Percentiles rank a stretch among this genome's conserved stretches.
Evolutionary conservation across 2,797 vertebrate species (phyloP).

Genomic region (Spea hammondii): DNA sequence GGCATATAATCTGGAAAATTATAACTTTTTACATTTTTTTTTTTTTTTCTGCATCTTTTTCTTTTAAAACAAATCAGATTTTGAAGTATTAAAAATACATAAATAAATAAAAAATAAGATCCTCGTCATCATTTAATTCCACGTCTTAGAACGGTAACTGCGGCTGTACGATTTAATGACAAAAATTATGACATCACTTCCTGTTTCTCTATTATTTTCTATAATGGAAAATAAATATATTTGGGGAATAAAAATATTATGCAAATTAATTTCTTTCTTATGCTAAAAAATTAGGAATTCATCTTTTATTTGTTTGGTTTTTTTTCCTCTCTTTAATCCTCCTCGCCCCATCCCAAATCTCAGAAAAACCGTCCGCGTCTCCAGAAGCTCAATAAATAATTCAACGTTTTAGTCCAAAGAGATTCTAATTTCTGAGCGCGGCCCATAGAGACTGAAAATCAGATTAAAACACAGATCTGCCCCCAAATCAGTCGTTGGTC

Average conservation of each 20-base stretch:
- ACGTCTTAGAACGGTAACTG: too few species aligned
- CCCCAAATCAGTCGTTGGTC: too few species aligned
- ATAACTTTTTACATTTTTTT: too few species aligned
- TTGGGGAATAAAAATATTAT: neutral
- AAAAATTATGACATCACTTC: too few species aligned
- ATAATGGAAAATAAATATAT: neutral
- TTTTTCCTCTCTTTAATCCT: neutral
- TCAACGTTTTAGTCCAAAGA: neutral
- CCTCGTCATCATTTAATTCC: too few species aligned
- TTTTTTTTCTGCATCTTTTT: too few species aligned
- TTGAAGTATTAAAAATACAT: too few species aligned
- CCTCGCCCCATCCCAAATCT: neutral
- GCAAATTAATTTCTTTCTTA: neutral
- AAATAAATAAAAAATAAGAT: too few species aligned
- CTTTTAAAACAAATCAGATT: too few species aligned
- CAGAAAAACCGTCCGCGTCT: neutral
- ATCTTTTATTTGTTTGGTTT: neutral
- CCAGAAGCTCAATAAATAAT: neutral
- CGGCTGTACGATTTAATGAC: too few species aligned
- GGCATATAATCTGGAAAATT: too few species aligned
- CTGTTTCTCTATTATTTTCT: too few species aligned
- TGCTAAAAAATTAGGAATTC: neutral
- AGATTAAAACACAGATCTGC: neutral
- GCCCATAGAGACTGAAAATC: neutral
- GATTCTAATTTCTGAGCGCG: neutral